Conservation (phyloP, 1,140 invertebrate species). For the Papilio glaucus region DNA sequence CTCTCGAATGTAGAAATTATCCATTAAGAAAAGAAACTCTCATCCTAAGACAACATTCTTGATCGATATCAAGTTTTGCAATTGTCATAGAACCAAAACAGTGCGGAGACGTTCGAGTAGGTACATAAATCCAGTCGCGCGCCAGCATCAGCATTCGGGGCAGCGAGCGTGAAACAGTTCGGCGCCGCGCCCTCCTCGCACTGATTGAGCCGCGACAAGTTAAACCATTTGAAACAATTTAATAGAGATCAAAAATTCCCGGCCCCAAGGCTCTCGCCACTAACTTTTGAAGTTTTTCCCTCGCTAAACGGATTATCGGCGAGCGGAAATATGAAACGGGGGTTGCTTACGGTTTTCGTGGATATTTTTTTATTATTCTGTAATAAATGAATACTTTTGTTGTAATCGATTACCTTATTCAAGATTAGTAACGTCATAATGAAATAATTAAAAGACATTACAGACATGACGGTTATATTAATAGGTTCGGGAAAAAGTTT, state of each 20-base stretch:
- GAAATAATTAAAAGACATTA: too few species aligned
- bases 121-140: conserved; percentile 27
- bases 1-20: too few species aligned
- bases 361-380: conserved; percentile 59
- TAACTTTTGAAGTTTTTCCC: conserved; percentile 84
- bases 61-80: too few species aligned
- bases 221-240: conserved; percentile 84
- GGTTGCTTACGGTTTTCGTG: conserved; percentile 72
- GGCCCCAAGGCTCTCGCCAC: conserved; percentile 72
- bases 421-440: background rate
- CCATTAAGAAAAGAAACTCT: too few species aligned
- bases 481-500: too few species aligned
- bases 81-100: background rate
- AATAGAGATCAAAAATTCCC: conserved; percentile 83
- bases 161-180: conserved; percentile 61
- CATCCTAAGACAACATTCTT: too few species aligned
- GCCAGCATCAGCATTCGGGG: conserved; percentile 67
- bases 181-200: conserved; percentile 49
- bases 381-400: conserved; percentile 39
- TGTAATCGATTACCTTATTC: background rate
- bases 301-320: conserved; percentile 81
- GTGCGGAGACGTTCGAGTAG: too few species aligned
- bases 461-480: too few species aligned
- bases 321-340: conserved; percentile 67
- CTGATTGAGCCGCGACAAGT: conserved; percentile 83